A percentile compares a stretch with the other conserved stretches of the same genome.
Evolutionary conservation across 2,888 invertebrate species (phyloP).

Genomic region (Euspilapteryx auroguttella): DNA sequence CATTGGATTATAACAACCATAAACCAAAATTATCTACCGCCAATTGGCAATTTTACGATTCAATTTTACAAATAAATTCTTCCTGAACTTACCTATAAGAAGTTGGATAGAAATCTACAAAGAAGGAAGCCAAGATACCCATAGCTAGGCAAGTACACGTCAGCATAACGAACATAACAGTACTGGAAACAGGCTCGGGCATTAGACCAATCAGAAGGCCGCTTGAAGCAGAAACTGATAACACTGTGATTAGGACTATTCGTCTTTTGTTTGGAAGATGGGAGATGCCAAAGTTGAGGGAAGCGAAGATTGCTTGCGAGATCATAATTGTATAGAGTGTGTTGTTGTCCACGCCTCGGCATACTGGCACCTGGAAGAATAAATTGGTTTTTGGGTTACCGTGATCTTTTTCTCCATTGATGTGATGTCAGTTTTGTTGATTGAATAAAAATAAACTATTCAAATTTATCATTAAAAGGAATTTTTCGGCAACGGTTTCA

Average conservation of each 20-base stretch:
- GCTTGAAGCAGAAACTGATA: conserved; percentile 55
- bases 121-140: conserved; percentile 47
- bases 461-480: too few species aligned
- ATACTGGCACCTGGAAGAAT: conserved; percentile 26
- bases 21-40: too few species aligned
- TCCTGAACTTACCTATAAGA: conserved; percentile 37
- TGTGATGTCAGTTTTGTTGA: too few species aligned
- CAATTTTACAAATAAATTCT: too few species aligned
- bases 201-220: conserved; percentile 38
- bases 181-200: conserved; percentile 40
- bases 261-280: conserved; percentile 59
- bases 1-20: too few species aligned
- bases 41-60: too few species aligned
- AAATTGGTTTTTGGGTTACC: neutral
- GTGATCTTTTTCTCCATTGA: neutral
- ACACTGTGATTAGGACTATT: conserved; percentile 40
- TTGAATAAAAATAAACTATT: too few species aligned
- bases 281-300: conserved; percentile 60
- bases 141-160: conserved; percentile 43
- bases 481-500: too few species aligned
- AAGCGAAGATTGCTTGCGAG: conserved; percentile 64
- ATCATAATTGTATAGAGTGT: conserved; percentile 67
- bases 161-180: conserved; percentile 36
- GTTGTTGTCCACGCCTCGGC: conserved; percentile 52
- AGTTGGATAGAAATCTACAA: conserved; percentile 45